phyloP scores from a whole-genome alignment of 2,888 invertebrate genomes.

The Teleogryllus oceanicus region DNA sequence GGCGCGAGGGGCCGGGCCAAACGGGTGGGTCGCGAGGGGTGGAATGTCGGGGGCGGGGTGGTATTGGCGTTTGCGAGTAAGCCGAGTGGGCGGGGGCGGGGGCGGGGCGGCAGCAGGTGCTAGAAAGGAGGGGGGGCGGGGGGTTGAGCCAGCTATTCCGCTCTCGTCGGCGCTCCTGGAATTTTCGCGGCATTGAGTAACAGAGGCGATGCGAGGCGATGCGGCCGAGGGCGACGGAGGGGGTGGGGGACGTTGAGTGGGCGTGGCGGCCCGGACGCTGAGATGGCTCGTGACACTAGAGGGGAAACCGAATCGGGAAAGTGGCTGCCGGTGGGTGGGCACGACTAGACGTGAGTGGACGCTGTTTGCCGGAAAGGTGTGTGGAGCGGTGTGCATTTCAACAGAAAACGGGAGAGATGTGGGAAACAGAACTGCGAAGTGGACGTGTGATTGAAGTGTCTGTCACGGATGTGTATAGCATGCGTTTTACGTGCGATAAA shows the following conservation, averaged over 20 bases:
- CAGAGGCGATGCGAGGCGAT: not conserved
- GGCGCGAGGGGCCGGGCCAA: too few species aligned
- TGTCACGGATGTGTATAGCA: too few species aligned
- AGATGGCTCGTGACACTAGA: not conserved
- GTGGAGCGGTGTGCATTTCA: constrained; percentile 3
- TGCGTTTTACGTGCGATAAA: too few species aligned
- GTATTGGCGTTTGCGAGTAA: too few species aligned
- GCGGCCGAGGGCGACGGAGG: not conserved
- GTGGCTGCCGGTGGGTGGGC: not conserved
- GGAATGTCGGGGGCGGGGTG: too few species aligned
- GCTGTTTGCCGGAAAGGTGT: not conserved
- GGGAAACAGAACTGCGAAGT: too few species aligned
- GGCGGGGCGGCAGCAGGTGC: too few species aligned
- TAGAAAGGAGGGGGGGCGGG: too few species aligned
- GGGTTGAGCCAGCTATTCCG: not conserved
- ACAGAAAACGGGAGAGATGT: not conserved
- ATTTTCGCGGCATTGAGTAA: not conserved
- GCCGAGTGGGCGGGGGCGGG: too few species aligned
- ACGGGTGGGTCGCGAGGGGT: too few species aligned
- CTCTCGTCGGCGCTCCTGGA: not conserved
- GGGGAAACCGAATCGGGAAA: not conserved
- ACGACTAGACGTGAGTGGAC: not conserved
- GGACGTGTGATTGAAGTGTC: too few species aligned
- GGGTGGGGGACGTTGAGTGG: not conserved
- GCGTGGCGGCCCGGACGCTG: not conserved